These are phyloP conservation scores for Lethenteron reissneri DNA, from an alignment of 2,113 vertebrate genomes.

Conservation along the genomic window DNA sequence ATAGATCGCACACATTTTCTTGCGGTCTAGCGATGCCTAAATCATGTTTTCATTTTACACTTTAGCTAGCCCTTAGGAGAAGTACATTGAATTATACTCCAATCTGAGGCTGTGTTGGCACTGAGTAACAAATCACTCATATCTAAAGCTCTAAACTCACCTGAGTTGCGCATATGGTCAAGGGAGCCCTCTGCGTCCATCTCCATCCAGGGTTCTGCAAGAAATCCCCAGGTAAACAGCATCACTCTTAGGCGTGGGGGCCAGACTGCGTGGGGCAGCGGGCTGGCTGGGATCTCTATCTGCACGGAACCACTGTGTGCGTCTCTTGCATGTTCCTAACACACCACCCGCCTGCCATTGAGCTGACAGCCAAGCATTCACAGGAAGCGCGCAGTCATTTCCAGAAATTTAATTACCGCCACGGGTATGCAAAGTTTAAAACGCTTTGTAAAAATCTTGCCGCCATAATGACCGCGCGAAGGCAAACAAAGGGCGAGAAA, in stretches of 20 bases:
- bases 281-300: too few relatives aligned
- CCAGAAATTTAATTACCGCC: constrained; percentile 6
- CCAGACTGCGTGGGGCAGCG: too few relatives aligned
- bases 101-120: too few relatives aligned
- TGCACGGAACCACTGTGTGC: too few relatives aligned
- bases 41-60: too few relatives aligned
- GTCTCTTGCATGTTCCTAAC: neutral
- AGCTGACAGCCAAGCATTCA: constrained; percentile 3
- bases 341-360: constrained; percentile 4
- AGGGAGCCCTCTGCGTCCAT: neutral
- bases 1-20: too few relatives aligned
- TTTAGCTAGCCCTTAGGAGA: too few relatives aligned
- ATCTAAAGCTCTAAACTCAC: neutral
- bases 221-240: constrained; percentile 2
- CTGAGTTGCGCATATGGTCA: neutral
- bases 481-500: constrained; percentile 5
- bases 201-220: neutral
- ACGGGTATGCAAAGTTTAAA: constrained; percentile 5
- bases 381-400: constrained; percentile 1
- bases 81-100: too few relatives aligned
- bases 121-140: too few relatives aligned
- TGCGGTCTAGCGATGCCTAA: too few relatives aligned
- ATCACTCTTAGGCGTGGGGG: neutral
- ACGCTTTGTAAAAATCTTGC: constrained; percentile 2
- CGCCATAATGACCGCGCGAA: constrained; percentile 5